Conservation (phyloP, 2,113 vertebrate species). For the Triplophysa siluroides region DNA sequence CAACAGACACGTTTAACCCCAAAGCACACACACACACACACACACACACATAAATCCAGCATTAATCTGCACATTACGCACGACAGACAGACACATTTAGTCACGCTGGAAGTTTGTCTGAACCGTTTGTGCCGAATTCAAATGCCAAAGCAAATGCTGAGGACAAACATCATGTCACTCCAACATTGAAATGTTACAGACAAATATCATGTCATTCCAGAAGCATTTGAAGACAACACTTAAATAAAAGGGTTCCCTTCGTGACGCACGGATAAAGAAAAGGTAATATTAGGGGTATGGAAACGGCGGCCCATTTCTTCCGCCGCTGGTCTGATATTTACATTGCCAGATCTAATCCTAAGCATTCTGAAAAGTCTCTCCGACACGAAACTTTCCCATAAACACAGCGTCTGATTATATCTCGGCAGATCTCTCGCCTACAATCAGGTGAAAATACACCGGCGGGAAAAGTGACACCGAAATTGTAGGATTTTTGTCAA, state of each 20-base stretch:
- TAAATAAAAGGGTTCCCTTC: conserved; percentile 16
- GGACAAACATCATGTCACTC: neutral
- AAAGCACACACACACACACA: neutral
- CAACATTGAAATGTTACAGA: conserved; percentile 25
- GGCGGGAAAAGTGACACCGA: conserved; percentile 32
- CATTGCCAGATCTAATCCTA: neutral
- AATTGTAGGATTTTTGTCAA: conserved; percentile 54
- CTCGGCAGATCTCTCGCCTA: conserved; percentile 31
- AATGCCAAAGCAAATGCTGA: conserved; percentile 40
- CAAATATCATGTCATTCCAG: conserved; percentile 29
- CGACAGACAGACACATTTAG: neutral
- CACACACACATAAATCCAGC: neutral
- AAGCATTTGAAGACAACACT: conserved; percentile 28
- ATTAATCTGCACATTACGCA: neutral
- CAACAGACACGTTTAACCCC: conserved; percentile 35
- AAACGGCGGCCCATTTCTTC: neutral
- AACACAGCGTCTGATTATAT: conserved; percentile 37
- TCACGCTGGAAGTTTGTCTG: conserved; percentile 4
- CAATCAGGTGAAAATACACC: conserved; percentile 44
- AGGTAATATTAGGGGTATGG: conserved; percentile 12
- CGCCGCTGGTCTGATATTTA: neutral
- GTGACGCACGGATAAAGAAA: neutral
- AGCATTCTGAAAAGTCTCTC: conserved; percentile 4
- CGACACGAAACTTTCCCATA: conserved; percentile 11
- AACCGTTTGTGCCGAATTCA: conserved; percentile 7